Evolutionary conservation across 2,113 vertebrate species (phyloP), one percentile per base, ranked within the genome.

Genomic region (Eulemur rufifrons): DNA sequence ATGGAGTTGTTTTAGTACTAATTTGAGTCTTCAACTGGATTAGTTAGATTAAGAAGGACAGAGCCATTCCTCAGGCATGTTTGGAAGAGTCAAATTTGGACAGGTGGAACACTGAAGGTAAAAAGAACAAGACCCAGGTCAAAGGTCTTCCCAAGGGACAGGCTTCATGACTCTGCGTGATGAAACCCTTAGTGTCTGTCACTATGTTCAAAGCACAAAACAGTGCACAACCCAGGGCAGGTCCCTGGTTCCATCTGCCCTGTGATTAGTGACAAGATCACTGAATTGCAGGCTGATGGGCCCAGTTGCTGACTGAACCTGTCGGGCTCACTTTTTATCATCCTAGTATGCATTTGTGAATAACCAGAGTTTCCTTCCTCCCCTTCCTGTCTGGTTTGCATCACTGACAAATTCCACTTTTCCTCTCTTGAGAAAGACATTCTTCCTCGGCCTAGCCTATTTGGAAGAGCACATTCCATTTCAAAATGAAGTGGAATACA

Each of bases 341-440:
- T 71, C 45, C 80, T 74, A 21, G 42, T 68, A 59, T 59, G 74
- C 83, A 92, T 95, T 92, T 84, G 84, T 92, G 89, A 95, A 56
- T 89, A 71, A 42, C 59, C 95, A 90, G 87, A 73, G 81, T 54
- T 94, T 89, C 89, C 39, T 37, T 90, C 73, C 73, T 92, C 69
- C 81, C 37, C 74, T 86, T 87, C 71, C 91, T 94, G 84, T 96
- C 95, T 97, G 91, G 50, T 94, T 95, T 94, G 89, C 81, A 86
- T 96, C 97, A 93, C 74, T 94, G 93, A 97, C 93, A 97, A 96
- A 93, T 91, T 85, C 89, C 32, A n/a, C 69, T 32, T 87, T 93
- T 95, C 47, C 61, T 95, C 42, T 92, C 77, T 74, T 66, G 63
- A 96, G 91, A 94, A 86, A 92, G 88, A 96, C 50, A 86, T 86